These are phyloP conservation scores for Octomys mimax DNA, from an alignment of 2,797 vertebrate species.

Conservation along the genomic window DNA sequence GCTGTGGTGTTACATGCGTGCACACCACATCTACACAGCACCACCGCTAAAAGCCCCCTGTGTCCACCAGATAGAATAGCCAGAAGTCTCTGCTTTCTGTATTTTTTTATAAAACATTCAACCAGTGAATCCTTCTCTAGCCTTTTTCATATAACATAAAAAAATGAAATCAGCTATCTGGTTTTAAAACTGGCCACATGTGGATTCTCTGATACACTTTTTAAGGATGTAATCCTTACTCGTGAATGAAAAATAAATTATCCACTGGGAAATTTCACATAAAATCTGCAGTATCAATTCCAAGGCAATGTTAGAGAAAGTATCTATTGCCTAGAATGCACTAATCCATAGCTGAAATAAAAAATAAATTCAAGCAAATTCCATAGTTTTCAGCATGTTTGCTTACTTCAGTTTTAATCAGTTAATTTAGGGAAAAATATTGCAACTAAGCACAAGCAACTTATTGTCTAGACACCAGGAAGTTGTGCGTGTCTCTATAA, in stretches of 20 bases:
- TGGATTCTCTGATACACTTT: not conserved
- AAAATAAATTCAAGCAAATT: constrained; percentile 51
- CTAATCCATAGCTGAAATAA: not conserved
- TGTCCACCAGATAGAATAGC: not conserved
- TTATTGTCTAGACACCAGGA: constrained; percentile 37
- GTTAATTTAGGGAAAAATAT: not conserved
- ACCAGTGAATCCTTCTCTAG: not conserved
- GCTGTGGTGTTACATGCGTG: not conserved
- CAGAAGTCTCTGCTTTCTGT: not conserved
- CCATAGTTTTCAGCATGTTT: constrained; percentile 36
- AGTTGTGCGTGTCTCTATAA: not conserved
- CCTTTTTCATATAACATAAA: not conserved
- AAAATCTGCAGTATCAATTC: constrained; percentile 7
- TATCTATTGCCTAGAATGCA: constrained; percentile 20
- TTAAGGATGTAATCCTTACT: not conserved
- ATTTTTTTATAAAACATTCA: not conserved
- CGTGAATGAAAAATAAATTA: constrained; percentile 40
- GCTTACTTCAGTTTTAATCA: constrained; percentile 3
- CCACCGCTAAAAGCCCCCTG: not conserved
- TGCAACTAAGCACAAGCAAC: not conserved
- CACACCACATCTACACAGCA: not conserved
- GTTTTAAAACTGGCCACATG: constrained; percentile 41
- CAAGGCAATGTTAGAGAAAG: not conserved
- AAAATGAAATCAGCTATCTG: not conserved
- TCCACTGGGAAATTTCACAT: not conserved